A percentile compares a stretch with the other conserved stretches of the same genome.
Conservation (phyloP, 2,113 vertebrate genomes). For the Morone saxatilis region DNA sequence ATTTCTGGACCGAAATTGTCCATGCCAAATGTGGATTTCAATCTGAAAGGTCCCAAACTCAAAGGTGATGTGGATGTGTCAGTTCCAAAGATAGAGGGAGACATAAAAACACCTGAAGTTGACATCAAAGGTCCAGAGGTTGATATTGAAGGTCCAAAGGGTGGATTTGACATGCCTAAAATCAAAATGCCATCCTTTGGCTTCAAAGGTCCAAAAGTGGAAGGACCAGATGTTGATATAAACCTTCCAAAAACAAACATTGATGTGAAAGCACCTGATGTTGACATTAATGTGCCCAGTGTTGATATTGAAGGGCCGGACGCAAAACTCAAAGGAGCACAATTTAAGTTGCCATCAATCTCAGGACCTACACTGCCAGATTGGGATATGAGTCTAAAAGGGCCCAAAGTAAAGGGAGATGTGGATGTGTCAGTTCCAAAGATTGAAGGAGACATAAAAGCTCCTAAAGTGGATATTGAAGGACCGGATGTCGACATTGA, state of each 20-base stretch:
- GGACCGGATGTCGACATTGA: not conserved
- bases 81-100: constrained; percentile 3
- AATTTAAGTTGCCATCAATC: constrained; percentile 72
- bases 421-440: constrained; percentile 32
- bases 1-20: constrained; percentile 22
- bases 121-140: constrained; percentile 9
- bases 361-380: not conserved
- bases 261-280: not conserved
- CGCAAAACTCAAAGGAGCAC: constrained; percentile 24
- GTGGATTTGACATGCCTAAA: constrained; percentile 61
- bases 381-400: constrained; percentile 56
- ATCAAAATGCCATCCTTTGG: constrained; percentile 76
- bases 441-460: constrained; percentile 25
- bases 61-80: constrained; percentile 41
- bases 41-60: constrained; percentile 14
- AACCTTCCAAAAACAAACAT: not conserved
- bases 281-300: constrained; percentile 37
- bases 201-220: constrained; percentile 74
- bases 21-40: constrained; percentile 44
- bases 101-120: constrained; percentile 29
- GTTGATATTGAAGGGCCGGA: not conserved
- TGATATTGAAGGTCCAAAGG: not conserved
- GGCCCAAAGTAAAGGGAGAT: constrained; percentile 61
- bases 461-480: constrained; percentile 20
- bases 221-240: constrained; percentile 61